These are phyloP conservation scores for Rhodeus uyekii DNA, from an alignment of 2,797 vertebrate genomes.

Conservation along the genomic window DNA sequence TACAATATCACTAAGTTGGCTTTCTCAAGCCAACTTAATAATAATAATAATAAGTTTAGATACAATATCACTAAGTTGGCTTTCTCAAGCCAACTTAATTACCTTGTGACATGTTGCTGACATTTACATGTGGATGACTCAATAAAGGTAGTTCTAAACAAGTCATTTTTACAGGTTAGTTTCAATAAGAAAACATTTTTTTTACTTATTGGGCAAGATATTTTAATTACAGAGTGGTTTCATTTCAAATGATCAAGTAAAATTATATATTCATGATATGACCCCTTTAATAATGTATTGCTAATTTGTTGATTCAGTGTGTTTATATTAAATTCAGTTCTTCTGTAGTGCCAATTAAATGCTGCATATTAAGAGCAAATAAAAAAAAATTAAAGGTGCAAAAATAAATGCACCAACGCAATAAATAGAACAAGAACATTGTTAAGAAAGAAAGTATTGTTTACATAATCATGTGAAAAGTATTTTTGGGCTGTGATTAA, in stretches of 20 bases:
- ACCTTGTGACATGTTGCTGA: neutral
- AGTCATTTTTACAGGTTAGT: neutral
- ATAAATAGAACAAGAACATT: neutral
- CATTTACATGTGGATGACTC: neutral
- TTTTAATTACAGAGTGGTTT: neutral
- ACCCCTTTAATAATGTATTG: neutral
- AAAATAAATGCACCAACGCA: neutral
- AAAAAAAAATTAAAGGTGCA: neutral
- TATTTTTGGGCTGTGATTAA: neutral
- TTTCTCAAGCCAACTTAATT: too few relatives aligned
- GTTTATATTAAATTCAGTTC: slow-evolving; percentile 1
- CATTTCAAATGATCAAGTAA: neutral
- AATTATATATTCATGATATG: neutral
- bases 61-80: too few relatives aligned
- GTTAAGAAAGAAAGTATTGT: neutral
- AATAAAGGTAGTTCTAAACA: neutral
- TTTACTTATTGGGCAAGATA: neutral
- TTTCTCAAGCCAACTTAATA: too few relatives aligned
- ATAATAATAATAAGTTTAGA: too few relatives aligned
- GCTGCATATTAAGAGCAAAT: neutral
- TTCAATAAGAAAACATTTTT: neutral
- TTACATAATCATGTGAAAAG: neutral
- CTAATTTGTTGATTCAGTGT: neutral
- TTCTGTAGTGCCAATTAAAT: slow-evolving; percentile 8
- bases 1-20: too few relatives aligned